phyloP scores from a whole-genome alignment of 2,888 invertebrate species.

The Macrophya annulata region DNA sequence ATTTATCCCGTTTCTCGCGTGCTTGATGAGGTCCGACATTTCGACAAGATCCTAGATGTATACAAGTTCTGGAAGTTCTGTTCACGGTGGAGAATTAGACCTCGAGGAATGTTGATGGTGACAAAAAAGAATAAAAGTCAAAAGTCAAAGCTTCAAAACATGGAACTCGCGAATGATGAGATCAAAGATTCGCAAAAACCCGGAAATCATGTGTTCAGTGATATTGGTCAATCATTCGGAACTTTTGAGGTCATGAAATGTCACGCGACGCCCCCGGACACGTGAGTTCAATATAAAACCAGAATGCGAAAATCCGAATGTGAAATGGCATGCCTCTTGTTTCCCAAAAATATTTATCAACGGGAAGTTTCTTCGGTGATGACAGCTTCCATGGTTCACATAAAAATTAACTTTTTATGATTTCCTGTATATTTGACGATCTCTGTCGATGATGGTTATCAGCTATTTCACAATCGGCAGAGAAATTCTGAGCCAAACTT shows the following conservation, averaged over 20 bases:
- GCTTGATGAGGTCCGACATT: background rate
- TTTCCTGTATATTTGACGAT: background rate
- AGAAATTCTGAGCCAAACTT: background rate
- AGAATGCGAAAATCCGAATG: background rate
- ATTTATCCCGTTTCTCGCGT: background rate
- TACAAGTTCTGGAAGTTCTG: background rate
- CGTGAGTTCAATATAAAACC: background rate
- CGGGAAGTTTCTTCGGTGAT: too few relatives aligned
- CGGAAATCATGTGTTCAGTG: background rate
- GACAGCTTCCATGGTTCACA: too few relatives aligned
- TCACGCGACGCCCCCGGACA: background rate
- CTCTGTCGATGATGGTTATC: background rate
- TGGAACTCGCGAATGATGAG: background rate
- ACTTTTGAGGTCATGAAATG: conserved; percentile 8
- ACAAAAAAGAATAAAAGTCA: conserved; percentile 20
- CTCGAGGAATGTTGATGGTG: background rate
- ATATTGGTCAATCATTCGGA: background rate
- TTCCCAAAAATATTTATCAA: background rate
- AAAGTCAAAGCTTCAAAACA: background rate
- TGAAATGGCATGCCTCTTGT: background rate
- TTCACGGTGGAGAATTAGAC: background rate
- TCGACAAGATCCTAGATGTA: background rate
- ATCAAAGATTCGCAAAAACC: background rate
- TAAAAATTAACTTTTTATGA: background rate
- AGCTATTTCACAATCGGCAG: background rate